Evolutionary conservation across 2,797 vertebrate species (phyloP), one percentile per base, ranked within the genome.

Genomic region (Tamandua tetradactyla): DNA sequence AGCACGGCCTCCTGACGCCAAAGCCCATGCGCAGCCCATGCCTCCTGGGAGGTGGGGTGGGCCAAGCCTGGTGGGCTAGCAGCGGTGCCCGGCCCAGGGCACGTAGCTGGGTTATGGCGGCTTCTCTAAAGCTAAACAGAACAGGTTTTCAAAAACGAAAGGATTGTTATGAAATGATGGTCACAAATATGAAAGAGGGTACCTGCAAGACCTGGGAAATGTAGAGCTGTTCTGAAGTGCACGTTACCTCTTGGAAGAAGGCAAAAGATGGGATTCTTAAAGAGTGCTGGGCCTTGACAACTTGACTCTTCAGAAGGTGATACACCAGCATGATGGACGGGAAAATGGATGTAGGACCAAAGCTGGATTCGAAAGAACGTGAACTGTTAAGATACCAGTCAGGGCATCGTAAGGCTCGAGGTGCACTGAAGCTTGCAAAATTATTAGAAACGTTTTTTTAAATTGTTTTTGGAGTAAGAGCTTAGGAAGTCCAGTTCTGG

Each of bases 1-100:
- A 17, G 30, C 5, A 4, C 37, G 3, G 49, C n/a, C 23, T 30
- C 18, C 76, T 57, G 76, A 14, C 15, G 0, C 1, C 7, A 30
- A 12, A 40, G 44, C 59, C 75, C 1, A 5, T 0, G 18, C 5
- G 0, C 72, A 13, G 4, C 2, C 20, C 0, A 13, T 7, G 47
- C 27, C 35, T 40, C 44, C 35, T 4, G 44, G 71, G 35, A n/a
- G 22, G n/a, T n/a, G n/a, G n/a, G n/a, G n/a, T n/a, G n/a, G n/a
- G n/a, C n/a, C n/a, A n/a, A n/a, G n/a, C n/a, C n/a, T n/a, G n/a
- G n/a, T n/a, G n/a, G n/a, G n/a, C n/a, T n/a, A n/a, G n/a, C n/a
- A n/a, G n/a, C n/a, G n/a, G n/a, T n/a, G 47, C 47, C 47, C 47
- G 13, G 47, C 10, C 8, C 47, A 47, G 47, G 47, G 47, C 10